Conservation (phyloP, 2,113 vertebrate species). For the Sceloporus tristichus region DNA sequence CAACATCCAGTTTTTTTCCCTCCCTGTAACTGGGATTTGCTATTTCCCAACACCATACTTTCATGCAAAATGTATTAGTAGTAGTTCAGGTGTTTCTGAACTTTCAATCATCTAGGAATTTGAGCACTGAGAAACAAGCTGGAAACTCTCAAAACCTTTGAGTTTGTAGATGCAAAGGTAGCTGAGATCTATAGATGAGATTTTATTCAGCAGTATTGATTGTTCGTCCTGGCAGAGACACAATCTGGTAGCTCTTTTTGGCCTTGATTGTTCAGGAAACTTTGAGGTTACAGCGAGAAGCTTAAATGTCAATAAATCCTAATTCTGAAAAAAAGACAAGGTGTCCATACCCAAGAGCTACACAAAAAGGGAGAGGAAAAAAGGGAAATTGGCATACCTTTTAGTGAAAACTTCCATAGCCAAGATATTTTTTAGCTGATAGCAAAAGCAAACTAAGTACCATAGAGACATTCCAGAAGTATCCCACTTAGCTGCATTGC, state of each 20-base stretch:
- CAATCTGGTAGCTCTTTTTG: constrained; percentile 45
- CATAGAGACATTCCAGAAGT: not conserved
- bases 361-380: not conserved
- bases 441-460: not conserved
- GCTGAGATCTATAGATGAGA: constrained; percentile 14
- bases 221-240: constrained; percentile 43
- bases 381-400: constrained; percentile 10
- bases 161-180: constrained; percentile 15
- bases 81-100: constrained; percentile 29
- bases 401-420: not conserved
- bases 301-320: constrained; percentile 56
- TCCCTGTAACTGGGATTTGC: not conserved
- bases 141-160: constrained; percentile 42
- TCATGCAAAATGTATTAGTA: constrained; percentile 9
- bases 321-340: constrained; percentile 66
- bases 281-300: constrained; percentile 45
- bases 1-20: not conserved
- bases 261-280: constrained; percentile 60
- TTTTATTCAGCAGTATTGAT: constrained; percentile 58
- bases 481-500: not conserved
- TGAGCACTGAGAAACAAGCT: constrained; percentile 51
- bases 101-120: constrained; percentile 40
- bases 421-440: not conserved
- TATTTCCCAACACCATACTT: constrained; percentile 21
- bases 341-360: not conserved